These are phyloP conservation scores for Cichladusa arquata DNA, from an alignment of 2,113 vertebrate genomes.

Conservation along the genomic window DNA sequence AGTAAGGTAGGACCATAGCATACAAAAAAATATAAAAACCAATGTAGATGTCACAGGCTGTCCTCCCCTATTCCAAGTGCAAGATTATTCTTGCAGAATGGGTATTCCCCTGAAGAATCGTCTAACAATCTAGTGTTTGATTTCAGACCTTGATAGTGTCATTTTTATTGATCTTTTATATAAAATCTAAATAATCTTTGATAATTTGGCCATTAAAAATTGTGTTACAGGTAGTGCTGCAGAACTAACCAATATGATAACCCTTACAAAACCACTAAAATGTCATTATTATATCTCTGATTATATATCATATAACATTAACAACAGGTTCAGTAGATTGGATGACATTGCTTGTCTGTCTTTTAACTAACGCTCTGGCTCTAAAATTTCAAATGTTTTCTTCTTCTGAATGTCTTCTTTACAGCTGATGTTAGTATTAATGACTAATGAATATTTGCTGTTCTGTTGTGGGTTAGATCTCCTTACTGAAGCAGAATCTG, in stretches of 20 bases:
- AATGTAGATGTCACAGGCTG: background rate
- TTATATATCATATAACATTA: background rate
- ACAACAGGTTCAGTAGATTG: background rate
- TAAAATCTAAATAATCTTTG: background rate
- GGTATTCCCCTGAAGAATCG: background rate
- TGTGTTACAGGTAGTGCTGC: background rate
- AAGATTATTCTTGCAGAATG: background rate
- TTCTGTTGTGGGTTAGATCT: conserved; percentile 82
- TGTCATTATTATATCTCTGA: background rate
- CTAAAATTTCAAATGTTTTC: background rate
- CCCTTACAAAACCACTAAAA: background rate
- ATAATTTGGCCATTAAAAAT: background rate
- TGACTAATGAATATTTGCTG: conserved; percentile 19
- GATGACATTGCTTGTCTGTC: conserved; percentile 10
- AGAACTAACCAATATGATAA: background rate
- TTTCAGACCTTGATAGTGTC: conserved; percentile 30
- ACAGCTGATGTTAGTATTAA: background rate
- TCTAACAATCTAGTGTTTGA: background rate
- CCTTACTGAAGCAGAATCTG: conserved; percentile 94
- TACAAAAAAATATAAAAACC: background rate
- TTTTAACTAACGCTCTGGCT: background rate
- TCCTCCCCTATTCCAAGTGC: background rate
- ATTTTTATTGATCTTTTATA: background rate
- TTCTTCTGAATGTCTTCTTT: background rate
- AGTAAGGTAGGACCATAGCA: background rate